Evolutionary conservation across 2,888 invertebrate species (phyloP), one percentile per base, ranked within the genome.

Genomic region (Lomographa bimaculata): DNA sequence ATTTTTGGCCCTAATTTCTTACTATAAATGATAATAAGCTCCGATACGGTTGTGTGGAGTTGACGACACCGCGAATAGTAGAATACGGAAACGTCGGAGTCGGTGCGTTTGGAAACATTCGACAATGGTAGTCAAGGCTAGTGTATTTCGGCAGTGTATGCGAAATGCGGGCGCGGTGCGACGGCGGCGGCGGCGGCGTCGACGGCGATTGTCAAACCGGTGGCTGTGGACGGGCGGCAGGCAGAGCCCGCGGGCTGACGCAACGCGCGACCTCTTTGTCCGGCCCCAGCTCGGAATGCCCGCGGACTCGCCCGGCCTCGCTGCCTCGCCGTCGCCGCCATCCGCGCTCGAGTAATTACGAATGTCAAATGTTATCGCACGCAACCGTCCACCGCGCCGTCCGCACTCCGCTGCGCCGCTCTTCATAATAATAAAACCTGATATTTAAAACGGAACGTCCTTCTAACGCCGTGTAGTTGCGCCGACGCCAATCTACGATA

Each of bases 401-500:
- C 89, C 86, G 83, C 82, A 85, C 87, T 85, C 83, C 82, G 86
- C 85, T 79, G 87, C 83, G 79, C 86, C 79, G 85, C 85, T 87
- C 87, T 87, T 89, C 89, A 89, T 89, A 89, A 89, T 89, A 89
- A 89, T 89, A 89, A 89, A 89, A 89, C 89, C 89, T 87, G 89
- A 89, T 89, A 89, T 89, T 89, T 89, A 89, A 89, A 89, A 89
- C 89, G 89, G 89, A 89, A 89, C 89, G 89, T 89, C 89, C 89
- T 89, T 89, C 89, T 89, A 89, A 89, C 89, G 87, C 86, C 85
- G 89, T 87, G 87, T 89, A 89, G 89, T 89, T 89, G 89, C 89
- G 89, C 89, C 89, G 89, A 89, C 89, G 89, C 89, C 89, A 89
- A 89, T 89, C 89, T 89, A 89, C 89, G 87, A 89, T 89, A 89